Conservation (phyloP, 2,797 vertebrate genomes). For the Cheracebus regulus region DNA sequence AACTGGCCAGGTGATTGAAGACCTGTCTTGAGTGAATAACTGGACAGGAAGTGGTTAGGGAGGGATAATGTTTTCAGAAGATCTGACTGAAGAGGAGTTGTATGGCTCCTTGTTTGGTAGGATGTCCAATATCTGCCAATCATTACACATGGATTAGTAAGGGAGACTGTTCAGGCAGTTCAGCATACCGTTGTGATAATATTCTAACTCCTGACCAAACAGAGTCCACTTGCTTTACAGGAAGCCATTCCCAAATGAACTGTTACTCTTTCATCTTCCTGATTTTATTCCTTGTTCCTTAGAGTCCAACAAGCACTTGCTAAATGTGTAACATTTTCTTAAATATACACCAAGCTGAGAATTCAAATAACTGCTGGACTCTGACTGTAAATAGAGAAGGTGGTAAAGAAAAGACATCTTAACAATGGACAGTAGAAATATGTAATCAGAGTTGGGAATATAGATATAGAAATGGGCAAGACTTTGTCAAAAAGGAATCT, state of each 20-base stretch:
- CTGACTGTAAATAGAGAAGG: background rate
- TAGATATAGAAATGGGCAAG: background rate
- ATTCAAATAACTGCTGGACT: slow-evolving; percentile 11
- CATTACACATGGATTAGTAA: background rate
- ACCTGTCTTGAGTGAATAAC: slow-evolving; percentile 32
- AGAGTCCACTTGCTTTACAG: background rate
- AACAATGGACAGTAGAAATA: slow-evolving; percentile 20
- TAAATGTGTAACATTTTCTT: background rate
- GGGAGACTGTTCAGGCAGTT: background rate
- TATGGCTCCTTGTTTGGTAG: background rate
- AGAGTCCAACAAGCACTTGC: slow-evolving; percentile 27
- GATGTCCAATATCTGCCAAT: background rate
- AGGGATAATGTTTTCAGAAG: background rate
- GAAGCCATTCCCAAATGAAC: slow-evolving; percentile 39
- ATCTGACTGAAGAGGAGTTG: background rate
- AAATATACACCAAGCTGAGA: slow-evolving; percentile 43
- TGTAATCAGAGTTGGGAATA: background rate
- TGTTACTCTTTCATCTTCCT: slow-evolving; percentile 42
- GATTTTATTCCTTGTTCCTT: slow-evolving; percentile 19
- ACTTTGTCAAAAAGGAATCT: slow-evolving; percentile 25
- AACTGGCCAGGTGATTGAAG: slow-evolving; percentile 19
- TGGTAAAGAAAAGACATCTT: background rate
- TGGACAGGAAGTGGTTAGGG: background rate
- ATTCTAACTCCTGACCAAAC: background rate
- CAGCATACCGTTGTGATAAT: background rate